Evolutionary conservation across 2,888 invertebrate species (phyloP).

Genomic region (Carpatolechia fugitivella): DNA sequence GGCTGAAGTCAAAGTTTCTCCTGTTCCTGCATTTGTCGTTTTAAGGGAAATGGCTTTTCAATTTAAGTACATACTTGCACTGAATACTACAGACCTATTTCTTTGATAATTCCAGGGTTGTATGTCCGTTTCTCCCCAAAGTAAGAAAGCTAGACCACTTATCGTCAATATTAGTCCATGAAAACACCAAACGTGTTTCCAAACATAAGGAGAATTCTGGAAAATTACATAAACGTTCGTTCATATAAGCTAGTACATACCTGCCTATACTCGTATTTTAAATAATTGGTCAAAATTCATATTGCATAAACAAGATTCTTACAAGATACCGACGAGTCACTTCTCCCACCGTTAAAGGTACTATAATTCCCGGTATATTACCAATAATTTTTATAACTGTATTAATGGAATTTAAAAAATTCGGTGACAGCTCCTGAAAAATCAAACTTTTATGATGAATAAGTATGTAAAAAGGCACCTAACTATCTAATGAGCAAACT

Average conservation of each 20-base stretch:
- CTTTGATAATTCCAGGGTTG: slow-evolving; percentile 60
- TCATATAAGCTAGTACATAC: too few relatives aligned
- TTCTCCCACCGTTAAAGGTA: slow-evolving; percentile 84
- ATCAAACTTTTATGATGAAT: too few relatives aligned
- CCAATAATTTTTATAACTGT: slow-evolving; percentile 87
- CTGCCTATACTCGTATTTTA: too few relatives aligned
- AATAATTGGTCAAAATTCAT: background rate
- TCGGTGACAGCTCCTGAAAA: slow-evolving; percentile 84
- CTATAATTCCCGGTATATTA: slow-evolving; percentile 83
- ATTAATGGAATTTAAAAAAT: slow-evolving; percentile 85
- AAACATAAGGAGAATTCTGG: slow-evolving; percentile 50
- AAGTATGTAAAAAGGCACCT: too few relatives aligned
- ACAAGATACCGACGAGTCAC: slow-evolving; percentile 73
- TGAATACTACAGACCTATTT: slow-evolving; percentile 23
- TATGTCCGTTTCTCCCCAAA: slow-evolving; percentile 60
- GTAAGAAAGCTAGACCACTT: slow-evolving; percentile 56
- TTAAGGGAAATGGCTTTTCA: too few relatives aligned
- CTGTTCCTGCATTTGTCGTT: too few relatives aligned
- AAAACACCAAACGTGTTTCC: slow-evolving; percentile 71
- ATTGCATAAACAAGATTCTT: slow-evolving; percentile 14
- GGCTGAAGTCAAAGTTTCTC: too few relatives aligned
- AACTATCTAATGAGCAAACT: too few relatives aligned
- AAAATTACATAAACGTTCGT: slow-evolving; percentile 12
- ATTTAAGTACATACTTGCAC: too few relatives aligned
- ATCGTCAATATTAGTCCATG: slow-evolving; percentile 56